phyloP scores from a whole-genome alignment of 2,113 vertebrate species.

The Hassar affinis region DNA sequence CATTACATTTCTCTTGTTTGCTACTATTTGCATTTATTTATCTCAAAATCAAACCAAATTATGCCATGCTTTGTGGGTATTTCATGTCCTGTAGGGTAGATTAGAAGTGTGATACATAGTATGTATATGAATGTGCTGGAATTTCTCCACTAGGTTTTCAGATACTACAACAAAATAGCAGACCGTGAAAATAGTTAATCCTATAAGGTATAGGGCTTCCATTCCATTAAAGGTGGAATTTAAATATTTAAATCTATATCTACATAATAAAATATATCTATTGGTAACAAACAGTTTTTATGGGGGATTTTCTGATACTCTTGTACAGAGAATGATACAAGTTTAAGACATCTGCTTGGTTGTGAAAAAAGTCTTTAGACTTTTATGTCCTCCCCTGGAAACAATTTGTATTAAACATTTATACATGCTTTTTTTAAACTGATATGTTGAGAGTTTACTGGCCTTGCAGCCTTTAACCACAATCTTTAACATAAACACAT shows the following conservation, averaged over 20 bases:
- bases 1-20: neutral
- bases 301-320: neutral
- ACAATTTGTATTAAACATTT: neutral
- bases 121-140: neutral
- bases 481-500: neutral
- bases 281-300: neutral
- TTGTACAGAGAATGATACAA: neutral
- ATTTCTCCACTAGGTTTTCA: neutral
- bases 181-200: neutral
- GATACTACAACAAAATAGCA: neutral
- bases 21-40: neutral
- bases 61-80: neutral
- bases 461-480: neutral
- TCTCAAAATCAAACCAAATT: neutral
- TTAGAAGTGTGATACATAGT: neutral
- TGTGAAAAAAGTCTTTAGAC: neutral
- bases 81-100: neutral
- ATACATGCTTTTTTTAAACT: neutral
- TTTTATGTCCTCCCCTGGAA: neutral
- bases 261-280: neutral
- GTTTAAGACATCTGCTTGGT: neutral
- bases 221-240: neutral
- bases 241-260: neutral
- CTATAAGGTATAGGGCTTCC: neutral
- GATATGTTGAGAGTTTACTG: neutral